Evolutionary conservation across 1,140 invertebrate genomes (phyloP).

Genomic region (Campoletis sonorensis): DNA sequence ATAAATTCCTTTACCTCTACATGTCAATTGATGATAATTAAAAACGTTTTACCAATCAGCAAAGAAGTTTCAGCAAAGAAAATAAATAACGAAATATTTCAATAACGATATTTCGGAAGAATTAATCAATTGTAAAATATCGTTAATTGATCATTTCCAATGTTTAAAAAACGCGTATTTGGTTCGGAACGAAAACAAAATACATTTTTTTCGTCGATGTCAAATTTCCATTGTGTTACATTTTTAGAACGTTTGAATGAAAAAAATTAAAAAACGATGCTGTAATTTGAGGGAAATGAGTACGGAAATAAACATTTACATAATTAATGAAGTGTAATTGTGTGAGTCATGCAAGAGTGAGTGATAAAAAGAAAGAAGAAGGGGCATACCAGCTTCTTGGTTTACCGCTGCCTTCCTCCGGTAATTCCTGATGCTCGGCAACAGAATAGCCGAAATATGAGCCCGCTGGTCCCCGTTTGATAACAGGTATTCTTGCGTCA

Average conservation of each 20-base stretch:
- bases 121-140: background rate
- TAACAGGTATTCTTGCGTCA: conserved; percentile 88
- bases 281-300: background rate
- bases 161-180: no score
- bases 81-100: no score
- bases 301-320: background rate
- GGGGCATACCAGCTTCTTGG: conserved; percentile 80
- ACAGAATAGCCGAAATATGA: conserved; percentile 95
- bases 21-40: no score
- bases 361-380: conserved; percentile 32
- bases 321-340: conserved; percentile 24
- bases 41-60: no score
- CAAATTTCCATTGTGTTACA: no score
- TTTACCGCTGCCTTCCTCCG: conserved; percentile 67
- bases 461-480: conserved; percentile 83
- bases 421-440: conserved; percentile 85
- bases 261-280: background rate
- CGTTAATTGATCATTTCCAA: no score
- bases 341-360: background rate
- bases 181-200: no score
- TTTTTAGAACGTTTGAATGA: background rate
- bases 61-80: no score
- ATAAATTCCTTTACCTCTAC: no score
- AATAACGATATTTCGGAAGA: no score
- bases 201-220: no score